Evolutionary conservation across 2,888 invertebrate species (phyloP), one percentile per base, ranked within the genome.

Genomic region (Perizoma flavofasciatum): DNA sequence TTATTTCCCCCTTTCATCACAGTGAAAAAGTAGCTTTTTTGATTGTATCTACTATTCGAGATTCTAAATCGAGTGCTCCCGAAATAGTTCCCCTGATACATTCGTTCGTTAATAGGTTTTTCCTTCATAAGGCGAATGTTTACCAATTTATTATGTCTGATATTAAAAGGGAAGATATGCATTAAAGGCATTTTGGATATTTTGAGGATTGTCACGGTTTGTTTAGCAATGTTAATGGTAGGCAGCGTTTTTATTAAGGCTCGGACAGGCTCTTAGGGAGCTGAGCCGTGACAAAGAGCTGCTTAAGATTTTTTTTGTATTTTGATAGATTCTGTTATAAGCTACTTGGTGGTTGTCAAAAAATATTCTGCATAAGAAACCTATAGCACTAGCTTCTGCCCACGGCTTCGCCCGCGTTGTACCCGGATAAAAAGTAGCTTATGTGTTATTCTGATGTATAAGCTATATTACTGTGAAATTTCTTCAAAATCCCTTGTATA

Each of bases 81-180:
- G 53, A 5, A 77, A 83, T 87, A 73, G 9, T 9, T 67, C 68
- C 78, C 82, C 83, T 87, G 86, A 90, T 90, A 90, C 89, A 86
- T 90, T 88, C 81, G 82, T 79, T 85, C 86, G 89, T 90, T 91
- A 90, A 91, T 91, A 91, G 88, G 88, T 89, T 89, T 89, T 90
- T 83, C 88, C 86, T 88, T 89, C 90, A 90, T 89, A 91, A 91
- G 86, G 88, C 83, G 89, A 90, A 91, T 90, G 88, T 79, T 89
- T 88, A 89, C 90, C 89, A 89, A 91, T 92, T 91, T 91, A 91
- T 92, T 89, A 89, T 86, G 80, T 82, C 77, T 81, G 82, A 89
- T 91, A 91, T 91, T 91, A 91, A 91, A 91, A 89, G 88, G 83
- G 76, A 78, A 67, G 76, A 76, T 65, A 77, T 72, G 74, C 79